Conservation (phyloP, 2,797 vertebrate species). For the Sebastolobus altivelis region DNA sequence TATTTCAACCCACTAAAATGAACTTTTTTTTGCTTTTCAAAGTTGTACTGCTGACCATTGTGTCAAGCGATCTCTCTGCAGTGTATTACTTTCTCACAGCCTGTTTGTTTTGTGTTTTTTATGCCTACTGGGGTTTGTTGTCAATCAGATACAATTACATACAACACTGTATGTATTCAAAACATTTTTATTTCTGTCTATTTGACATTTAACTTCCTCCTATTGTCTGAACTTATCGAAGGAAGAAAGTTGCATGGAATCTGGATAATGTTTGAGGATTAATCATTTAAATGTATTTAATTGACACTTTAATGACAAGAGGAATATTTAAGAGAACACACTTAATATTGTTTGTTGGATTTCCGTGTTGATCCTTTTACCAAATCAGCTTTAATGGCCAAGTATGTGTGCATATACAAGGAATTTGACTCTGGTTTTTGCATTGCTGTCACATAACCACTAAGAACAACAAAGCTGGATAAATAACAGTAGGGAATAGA, state of each 20-base stretch:
- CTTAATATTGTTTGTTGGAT: not conserved
- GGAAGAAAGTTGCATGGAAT: not conserved
- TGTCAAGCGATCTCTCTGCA: conserved; percentile 6
- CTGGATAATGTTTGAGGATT: not conserved
- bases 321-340: not conserved
- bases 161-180: too few species aligned
- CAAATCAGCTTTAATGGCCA: not conserved
- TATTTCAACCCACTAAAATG: conserved; percentile 19
- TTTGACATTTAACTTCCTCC: not conserved
- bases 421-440: too few species aligned
- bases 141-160: not conserved
- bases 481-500: not conserved
- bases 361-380: not conserved
- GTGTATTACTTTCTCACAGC: not conserved
- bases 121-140: not conserved
- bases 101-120: not conserved
- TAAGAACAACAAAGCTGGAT: not conserved
- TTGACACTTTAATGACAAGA: not conserved
- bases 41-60: not conserved
- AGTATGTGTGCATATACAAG: too few species aligned
- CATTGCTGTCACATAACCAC: not conserved
- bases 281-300: not conserved
- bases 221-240: not conserved
- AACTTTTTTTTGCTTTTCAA: not conserved
- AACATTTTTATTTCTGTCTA: not conserved